Evolutionary conservation across 1,140 invertebrate genomes (phyloP).

Genomic region (Neodiprion fabricii): DNA sequence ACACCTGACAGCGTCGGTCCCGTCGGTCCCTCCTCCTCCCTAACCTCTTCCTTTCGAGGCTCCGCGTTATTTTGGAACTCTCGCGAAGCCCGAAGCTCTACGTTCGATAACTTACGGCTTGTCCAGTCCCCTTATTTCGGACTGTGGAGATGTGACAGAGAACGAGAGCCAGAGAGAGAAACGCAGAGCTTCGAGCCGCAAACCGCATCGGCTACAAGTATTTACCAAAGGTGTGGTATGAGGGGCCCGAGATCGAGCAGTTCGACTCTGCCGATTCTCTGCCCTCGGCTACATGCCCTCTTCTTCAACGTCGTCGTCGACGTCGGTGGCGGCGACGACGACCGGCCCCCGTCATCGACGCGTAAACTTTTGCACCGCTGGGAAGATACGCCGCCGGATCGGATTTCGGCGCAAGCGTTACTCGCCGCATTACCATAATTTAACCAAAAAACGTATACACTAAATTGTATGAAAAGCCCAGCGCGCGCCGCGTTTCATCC

Average conservation of each 20-base stretch:
- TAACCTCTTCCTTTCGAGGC: too few species aligned
- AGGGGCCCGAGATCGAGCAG: neutral
- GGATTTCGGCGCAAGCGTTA: slow-evolving; percentile 27
- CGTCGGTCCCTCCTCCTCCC: neutral
- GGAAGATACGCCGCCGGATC: slow-evolving; percentile 25
- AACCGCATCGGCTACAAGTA: neutral
- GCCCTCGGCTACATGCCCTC: neutral
- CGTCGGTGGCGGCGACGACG: neutral
- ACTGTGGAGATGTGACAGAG: too few species aligned
- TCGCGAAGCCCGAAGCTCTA: neutral
- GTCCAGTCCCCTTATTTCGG: neutral
- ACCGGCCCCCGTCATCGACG: neutral
- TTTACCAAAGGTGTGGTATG: neutral
- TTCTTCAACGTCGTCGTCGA: too few species aligned
- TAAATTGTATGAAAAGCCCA: neutral
- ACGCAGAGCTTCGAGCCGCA: neutral
- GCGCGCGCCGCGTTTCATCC: neutral
- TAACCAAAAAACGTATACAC: slow-evolving; percentile 12
- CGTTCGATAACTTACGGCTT: neutral
- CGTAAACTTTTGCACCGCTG: neutral
- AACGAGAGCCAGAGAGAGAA: neutral
- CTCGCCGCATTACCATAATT: slow-evolving; percentile 27
- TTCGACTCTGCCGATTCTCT: neutral
- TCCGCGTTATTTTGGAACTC: too few species aligned
- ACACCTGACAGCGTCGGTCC: neutral